Base-by-base conservation (phyloP, 2,888 invertebrate genomes). In the Melanostoma mellinum region DNA sequence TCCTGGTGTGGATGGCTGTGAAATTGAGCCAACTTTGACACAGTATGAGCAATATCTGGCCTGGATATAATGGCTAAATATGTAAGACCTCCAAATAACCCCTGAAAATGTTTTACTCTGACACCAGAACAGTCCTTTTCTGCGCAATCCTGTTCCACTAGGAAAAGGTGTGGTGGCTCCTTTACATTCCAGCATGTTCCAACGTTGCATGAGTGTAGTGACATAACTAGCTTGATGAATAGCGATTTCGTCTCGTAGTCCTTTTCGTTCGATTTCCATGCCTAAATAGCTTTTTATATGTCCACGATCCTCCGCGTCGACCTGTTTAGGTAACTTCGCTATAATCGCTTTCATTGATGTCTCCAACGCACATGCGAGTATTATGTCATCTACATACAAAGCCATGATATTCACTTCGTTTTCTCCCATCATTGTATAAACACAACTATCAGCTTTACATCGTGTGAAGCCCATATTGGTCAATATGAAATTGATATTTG, bases 401-500 rank as follows among this genome's bases (percentile, higher is more conserved):
- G 5, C 65, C 36, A 33, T 40, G 30, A 42, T 40, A 10, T 44
- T 38, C n/a, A 20, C 20, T 44, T 20, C 20, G 20, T 20, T 20
- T 20, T 20, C 20, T 20, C 20, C 20, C 4, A 9, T 52, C 52
- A 52, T 77, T 5, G 60, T 44, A 42, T 85, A 80, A n/a, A 85
- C 8, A 44, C 85, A 86, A 35, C 65, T 74, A 3, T 85, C 86
- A n/a, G 67, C 72, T 5, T 78, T 52, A 35, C 84, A 78, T 5
- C 33, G 35, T 33, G 6, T n/a, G n/a, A n/a, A n/a, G n/a, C 60
- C 53, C 6, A 44, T 38, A 5, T 40, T 32, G 4, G 4, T 42
- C 20, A 61, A 61, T n/a, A 58, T 33, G 9, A 38, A 9, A 50
- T 61, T 68, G 5, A 81, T 36, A 9, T 65, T 74, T 30, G 76